These are phyloP conservation scores for Zaprionus ornatus DNA, from an alignment of 1,140 invertebrate genomes.

Conservation along the genomic window DNA sequence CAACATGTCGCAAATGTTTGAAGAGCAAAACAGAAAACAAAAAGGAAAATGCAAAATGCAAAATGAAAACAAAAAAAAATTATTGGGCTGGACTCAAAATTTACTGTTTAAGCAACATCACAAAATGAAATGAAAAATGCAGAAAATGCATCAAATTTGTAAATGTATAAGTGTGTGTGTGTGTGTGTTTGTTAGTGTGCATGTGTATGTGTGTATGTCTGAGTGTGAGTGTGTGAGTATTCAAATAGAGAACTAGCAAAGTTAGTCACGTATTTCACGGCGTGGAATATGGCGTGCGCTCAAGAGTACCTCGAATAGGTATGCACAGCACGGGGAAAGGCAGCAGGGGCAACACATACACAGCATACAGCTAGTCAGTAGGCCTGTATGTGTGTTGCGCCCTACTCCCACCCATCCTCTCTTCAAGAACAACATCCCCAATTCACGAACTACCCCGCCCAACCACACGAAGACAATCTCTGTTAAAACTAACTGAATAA, in stretches of 20 bases:
- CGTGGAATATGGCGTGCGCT: conserved; percentile 60
- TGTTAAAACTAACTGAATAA: conserved; percentile 27
- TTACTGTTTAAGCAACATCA: conserved; percentile 73
- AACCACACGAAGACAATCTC: conserved; percentile 67
- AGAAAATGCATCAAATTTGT: conserved; percentile 55
- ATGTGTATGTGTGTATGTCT: conserved; percentile 19
- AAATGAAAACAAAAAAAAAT: conserved; percentile 53
- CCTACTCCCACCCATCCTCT: conserved; percentile 2
- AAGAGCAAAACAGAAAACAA: conserved; percentile 50
- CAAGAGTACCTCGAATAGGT: conserved; percentile 59
- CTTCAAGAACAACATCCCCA: neutral
- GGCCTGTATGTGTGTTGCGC: conserved; percentile 4
- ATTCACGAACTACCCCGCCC: conserved; percentile 8
- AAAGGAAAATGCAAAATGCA: conserved; percentile 36
- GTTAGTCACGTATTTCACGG: conserved; percentile 32
- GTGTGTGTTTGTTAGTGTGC: conserved; percentile 35
- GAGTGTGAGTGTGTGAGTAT: conserved; percentile 15
- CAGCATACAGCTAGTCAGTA: conserved; percentile 13
- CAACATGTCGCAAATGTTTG: conserved; percentile 56
- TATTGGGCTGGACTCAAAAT: conserved; percentile 83
- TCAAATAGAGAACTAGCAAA: conserved; percentile 14
- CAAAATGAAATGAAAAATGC: conserved; percentile 35
- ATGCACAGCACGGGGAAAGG: conserved; percentile 16
- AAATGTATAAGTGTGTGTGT: conserved; percentile 32
- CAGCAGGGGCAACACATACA: neutral